Conservation (phyloP, 2,888 invertebrate species). For the Perdita meconis region DNA sequence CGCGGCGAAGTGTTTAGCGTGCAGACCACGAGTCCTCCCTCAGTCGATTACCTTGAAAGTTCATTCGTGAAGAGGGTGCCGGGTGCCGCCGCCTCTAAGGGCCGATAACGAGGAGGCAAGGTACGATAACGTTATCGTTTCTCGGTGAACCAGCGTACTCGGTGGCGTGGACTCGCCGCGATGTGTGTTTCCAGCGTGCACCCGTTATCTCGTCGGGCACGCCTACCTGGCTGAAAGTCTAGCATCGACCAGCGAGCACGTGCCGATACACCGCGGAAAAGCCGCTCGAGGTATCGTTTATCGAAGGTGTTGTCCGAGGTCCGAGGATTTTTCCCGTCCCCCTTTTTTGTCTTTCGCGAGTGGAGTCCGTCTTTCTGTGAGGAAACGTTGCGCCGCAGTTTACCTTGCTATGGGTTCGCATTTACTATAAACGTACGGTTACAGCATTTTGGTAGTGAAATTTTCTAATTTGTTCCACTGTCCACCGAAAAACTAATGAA, state of each 20-base stretch:
- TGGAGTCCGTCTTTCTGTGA: neutral
- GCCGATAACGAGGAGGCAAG: constrained; percentile 65
- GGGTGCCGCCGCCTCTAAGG: constrained; percentile 44
- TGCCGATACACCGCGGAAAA: constrained; percentile 42
- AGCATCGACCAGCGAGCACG: constrained; percentile 44
- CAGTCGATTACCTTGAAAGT: constrained; percentile 67
- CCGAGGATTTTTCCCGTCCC: neutral
- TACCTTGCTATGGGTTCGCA: neutral
- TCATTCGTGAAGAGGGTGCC: constrained; percentile 49
- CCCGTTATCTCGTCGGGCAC: constrained; percentile 52
- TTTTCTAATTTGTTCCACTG: too few species aligned
- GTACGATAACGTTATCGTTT: constrained; percentile 68
- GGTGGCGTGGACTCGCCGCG: constrained; percentile 18
- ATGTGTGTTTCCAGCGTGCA: constrained; percentile 43
- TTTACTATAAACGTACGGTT: too few species aligned
- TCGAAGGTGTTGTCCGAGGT: neutral
- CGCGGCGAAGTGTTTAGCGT: constrained; percentile 54
- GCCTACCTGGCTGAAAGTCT: constrained; percentile 26
- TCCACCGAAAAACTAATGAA: too few species aligned
- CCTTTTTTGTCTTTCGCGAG: neutral
- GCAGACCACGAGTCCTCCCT: constrained; percentile 50
- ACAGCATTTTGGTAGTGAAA: too few species aligned
- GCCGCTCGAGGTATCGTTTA: constrained; percentile 16
- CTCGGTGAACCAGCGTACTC: constrained; percentile 49
- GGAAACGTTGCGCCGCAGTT: constrained; percentile 6